Conservation (phyloP, 2,113 vertebrate species). For the Panthera tigris region DNA sequence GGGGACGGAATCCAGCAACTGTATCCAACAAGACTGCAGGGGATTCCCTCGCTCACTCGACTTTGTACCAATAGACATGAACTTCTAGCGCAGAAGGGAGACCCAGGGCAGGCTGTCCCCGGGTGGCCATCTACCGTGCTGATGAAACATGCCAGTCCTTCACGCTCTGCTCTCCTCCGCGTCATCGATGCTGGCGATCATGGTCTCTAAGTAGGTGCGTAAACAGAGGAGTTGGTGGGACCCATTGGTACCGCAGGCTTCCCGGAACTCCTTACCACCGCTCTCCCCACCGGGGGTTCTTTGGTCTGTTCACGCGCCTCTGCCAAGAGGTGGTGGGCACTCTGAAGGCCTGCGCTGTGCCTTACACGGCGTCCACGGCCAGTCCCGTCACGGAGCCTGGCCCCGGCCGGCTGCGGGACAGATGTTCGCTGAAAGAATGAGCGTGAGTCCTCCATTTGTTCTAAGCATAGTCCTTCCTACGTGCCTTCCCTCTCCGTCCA, state of each 20-base stretch:
- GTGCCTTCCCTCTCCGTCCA: rapidly evolving
- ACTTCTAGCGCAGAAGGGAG: not conserved
- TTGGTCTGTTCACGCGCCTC: not conserved
- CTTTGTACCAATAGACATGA: not conserved
- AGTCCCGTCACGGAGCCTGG: rapidly evolving
- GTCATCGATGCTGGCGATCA: not conserved
- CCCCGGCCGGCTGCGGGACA: too few species aligned
- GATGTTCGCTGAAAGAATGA: not conserved
- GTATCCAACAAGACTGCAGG: not conserved
- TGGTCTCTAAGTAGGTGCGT: not conserved
- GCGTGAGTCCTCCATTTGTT: not conserved
- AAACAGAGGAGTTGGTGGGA: not conserved
- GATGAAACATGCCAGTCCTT: not conserved
- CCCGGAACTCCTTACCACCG: not conserved
- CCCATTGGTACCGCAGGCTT: not conserved
- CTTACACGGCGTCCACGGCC: not conserved
- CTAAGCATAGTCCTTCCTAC: not conserved
- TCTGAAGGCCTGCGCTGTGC: not conserved
- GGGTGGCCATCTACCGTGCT: rapidly evolving
- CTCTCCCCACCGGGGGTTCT: not conserved
- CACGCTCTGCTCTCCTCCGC: not conserved
- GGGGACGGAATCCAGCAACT: too few species aligned
- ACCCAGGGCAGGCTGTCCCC: not conserved
- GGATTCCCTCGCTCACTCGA: not conserved
- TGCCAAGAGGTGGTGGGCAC: not conserved